Evolutionary conservation across 1,140 invertebrate genomes (phyloP), one percentile per base, ranked within the genome.

Genomic region (Charaxes varanes): DNA sequence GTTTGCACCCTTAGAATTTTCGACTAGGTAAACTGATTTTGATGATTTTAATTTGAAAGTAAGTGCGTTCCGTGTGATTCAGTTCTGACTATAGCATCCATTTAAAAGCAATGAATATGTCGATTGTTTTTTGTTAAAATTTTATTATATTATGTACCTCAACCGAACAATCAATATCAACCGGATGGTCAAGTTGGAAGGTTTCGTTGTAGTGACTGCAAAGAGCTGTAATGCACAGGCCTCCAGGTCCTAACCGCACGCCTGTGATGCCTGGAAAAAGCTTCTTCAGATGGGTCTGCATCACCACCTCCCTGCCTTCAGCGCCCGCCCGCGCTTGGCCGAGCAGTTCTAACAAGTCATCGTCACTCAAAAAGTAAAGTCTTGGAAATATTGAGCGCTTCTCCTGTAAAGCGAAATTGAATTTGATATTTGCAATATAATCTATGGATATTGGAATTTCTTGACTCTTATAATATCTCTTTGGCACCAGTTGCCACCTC

Each of bases 351-450:
- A 99, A 79, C 19, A 99, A 85, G 85, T 99, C 97, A 67, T 99
- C 97, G 69, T 99, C 97, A 53, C 96, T 96, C 49, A 99, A 87
- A 65, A 99, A 99, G 65, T 98, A 98, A 57, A 99, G 93, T 56
- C 97, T 87, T 2, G 98, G 96, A 86, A 99, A 99, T 17, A 90
- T 87, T 0, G 92, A 90, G 41, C 98, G 87, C 83, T 99, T 99
- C 58, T 97, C 94, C 94, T 97, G 53, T 11, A 85, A 86, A 30
- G 3, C 3, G 2, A 45, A 2, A 36, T 2, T 23, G 3, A 10
- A 11, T 6, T 15, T 10, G 10, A 31, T 16, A 11, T 12, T 8
- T 11, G 6, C 17, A 4, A 26, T 15, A 10, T 19, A 12, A 10
- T 12, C 7, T 31, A 30, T 23, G 21, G 1, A 8, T 14, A 19